Conservation (phyloP, 2,113 vertebrate species). For the Sterrhoptilus dennistouni region DNA sequence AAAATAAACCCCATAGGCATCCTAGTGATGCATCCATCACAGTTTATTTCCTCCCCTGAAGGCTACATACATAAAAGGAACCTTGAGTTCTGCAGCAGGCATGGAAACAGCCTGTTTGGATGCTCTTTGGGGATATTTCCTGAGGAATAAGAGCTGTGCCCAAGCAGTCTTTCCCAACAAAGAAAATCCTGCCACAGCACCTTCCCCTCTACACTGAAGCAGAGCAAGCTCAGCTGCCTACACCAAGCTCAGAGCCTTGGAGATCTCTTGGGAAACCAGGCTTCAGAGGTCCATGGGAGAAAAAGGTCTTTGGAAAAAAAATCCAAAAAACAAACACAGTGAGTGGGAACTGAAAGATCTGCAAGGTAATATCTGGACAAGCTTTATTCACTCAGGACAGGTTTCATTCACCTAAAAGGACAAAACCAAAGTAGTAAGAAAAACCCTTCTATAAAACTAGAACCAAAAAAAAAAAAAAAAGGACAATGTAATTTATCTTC, state of each 20-base stretch:
- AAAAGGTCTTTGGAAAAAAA: background rate
- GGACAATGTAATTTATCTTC: background rate
- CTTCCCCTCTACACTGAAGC: background rate
- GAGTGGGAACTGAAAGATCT: background rate
- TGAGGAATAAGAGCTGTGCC: background rate
- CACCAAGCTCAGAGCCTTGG: background rate
- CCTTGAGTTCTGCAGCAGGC: background rate
- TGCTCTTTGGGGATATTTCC: background rate
- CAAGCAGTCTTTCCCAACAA: background rate
- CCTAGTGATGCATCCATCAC: background rate
- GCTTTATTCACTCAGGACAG: background rate
- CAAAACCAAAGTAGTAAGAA: background rate
- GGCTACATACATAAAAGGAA: background rate
- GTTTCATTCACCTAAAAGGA: background rate
- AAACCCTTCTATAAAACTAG: background rate
- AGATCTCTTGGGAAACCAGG: background rate
- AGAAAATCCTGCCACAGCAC: background rate
- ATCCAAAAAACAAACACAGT: rapidly evolving
- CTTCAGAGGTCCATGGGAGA: background rate
- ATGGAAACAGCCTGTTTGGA: background rate
- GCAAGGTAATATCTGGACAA: background rate
- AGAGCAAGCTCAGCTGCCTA: background rate
- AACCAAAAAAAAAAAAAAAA: background rate
- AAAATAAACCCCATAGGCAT: background rate
- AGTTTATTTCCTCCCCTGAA: background rate